phyloP scores from a whole-genome alignment of 2,888 invertebrate genomes.

The Autographa pulchrina region DNA sequence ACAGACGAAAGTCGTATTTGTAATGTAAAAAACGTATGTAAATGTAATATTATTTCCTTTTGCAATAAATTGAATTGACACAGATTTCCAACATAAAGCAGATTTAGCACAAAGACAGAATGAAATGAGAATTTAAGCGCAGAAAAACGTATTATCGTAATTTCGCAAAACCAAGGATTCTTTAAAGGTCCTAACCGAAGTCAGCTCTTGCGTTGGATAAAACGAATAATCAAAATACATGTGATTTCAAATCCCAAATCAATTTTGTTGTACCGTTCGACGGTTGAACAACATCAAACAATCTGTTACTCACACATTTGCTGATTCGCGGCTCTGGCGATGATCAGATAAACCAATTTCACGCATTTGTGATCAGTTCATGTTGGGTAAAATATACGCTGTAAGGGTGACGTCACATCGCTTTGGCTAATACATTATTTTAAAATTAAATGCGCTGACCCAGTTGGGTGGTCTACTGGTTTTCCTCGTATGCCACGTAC shows the following conservation, averaged over 20 bases:
- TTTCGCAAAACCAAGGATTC: neutral
- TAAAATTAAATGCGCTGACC: conserved; percentile 1
- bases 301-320: conserved; percentile 38
- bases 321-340: conserved; percentile 22
- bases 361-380: conserved; percentile 34
- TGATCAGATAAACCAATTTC: conserved; percentile 54
- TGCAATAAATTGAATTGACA: neutral
- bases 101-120: conserved; percentile 4
- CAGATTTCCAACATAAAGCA: conserved; percentile 1
- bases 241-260: conserved; percentile 25
- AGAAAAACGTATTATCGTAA: neutral
- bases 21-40: neutral
- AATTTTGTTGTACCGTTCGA: conserved; percentile 38
- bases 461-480: neutral
- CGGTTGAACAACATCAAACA: conserved; percentile 48
- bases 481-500: neutral
- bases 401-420: conserved; percentile 25
- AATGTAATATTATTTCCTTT: neutral
- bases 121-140: neutral
- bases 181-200: neutral
- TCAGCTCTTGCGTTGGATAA: neutral
- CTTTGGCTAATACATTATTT: neutral
- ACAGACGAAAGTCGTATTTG: neutral
- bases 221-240: conserved; percentile 1
- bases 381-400: conserved; percentile 19